These are phyloP conservation scores for Cantharis flavilabris DNA, from an alignment of 2,888 invertebrate species.

Conservation along the genomic window DNA sequence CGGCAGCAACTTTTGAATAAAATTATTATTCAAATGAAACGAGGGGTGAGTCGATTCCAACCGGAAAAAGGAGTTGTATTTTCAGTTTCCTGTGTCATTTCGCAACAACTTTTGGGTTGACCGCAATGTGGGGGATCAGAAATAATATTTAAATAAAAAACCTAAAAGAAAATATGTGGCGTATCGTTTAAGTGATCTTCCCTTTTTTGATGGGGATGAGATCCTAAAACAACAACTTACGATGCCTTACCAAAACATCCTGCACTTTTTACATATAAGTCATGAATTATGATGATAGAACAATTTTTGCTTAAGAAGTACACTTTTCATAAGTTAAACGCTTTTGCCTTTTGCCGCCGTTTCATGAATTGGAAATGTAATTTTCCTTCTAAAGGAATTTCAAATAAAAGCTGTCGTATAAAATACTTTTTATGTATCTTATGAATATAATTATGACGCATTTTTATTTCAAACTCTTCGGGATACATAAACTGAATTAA, in stretches of 20 bases:
- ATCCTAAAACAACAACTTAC: conserved; percentile 3
- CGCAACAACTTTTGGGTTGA: conserved; percentile 45
- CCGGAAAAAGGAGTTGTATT: conserved; percentile 48
- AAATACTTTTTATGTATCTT: conserved; percentile 47
- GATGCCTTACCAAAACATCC: not conserved
- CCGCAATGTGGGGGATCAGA: conserved; percentile 44
- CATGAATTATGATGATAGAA: conserved; percentile 33
- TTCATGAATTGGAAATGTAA: conserved; percentile 56
- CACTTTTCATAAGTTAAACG: conserved; percentile 33
- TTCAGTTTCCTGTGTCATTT: conserved; percentile 47
- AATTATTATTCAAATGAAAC: conserved; percentile 52
- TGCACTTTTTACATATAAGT: not conserved
- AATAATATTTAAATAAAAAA: conserved; percentile 50
- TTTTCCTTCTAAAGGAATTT: conserved; percentile 49
- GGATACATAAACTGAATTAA: conserved; percentile 31
- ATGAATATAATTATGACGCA: conserved; percentile 48
- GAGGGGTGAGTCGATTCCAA: conserved; percentile 37
- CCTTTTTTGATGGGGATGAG: not conserved
- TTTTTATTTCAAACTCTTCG: conserved; percentile 36
- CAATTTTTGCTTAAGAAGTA: conserved; percentile 36
- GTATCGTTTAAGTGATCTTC: not conserved
- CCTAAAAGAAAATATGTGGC: conserved; percentile 9
- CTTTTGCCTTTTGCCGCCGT: conserved; percentile 36
- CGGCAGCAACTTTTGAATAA: conserved; percentile 46
- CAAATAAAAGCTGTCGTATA: conserved; percentile 46